A percentile compares a stretch with the other conserved stretches of the same genome.
phyloP scores from a whole-genome alignment of 2,888 invertebrate genomes.

The Actias luna region DNA sequence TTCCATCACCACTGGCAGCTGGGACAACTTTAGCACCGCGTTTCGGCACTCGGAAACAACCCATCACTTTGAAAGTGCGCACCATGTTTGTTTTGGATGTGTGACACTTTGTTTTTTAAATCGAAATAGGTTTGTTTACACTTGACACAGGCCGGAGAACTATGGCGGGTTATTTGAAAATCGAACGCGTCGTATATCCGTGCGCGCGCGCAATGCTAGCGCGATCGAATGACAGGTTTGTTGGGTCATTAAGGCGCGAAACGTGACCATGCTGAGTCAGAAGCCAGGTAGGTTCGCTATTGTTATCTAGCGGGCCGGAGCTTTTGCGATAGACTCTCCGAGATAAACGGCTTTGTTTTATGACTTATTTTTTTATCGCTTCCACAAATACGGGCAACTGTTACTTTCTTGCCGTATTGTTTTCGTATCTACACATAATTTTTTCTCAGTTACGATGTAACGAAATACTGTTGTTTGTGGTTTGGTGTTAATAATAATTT shows the following conservation, averaged over 20 bases:
- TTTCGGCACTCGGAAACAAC: constrained; percentile 64
- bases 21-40: constrained; percentile 65
- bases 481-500: too few relatives aligned
- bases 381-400: background rate
- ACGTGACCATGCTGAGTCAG: constrained; percentile 38
- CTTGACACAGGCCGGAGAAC: constrained; percentile 21
- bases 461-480: too few relatives aligned
- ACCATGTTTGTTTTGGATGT: constrained; percentile 51
- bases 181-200: constrained; percentile 36
- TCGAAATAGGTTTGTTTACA: constrained; percentile 25
- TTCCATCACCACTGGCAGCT: constrained; percentile 51
- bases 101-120: constrained; percentile 27
- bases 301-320: constrained; percentile 21
- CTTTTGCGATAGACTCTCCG: background rate
- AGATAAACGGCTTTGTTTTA: constrained; percentile 7
- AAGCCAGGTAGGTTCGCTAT: constrained; percentile 45
- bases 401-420: background rate
- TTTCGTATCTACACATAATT: background rate
- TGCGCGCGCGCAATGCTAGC: constrained; percentile 59
- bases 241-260: constrained; percentile 41
- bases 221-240: constrained; percentile 67
- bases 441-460: background rate
- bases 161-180: constrained; percentile 31
- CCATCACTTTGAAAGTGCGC: constrained; percentile 60
- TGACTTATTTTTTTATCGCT: background rate